Evolutionary conservation across 2,888 invertebrate genomes (phyloP), one percentile per base, ranked within the genome.

Genomic region (Oscheius sp.): DNA sequence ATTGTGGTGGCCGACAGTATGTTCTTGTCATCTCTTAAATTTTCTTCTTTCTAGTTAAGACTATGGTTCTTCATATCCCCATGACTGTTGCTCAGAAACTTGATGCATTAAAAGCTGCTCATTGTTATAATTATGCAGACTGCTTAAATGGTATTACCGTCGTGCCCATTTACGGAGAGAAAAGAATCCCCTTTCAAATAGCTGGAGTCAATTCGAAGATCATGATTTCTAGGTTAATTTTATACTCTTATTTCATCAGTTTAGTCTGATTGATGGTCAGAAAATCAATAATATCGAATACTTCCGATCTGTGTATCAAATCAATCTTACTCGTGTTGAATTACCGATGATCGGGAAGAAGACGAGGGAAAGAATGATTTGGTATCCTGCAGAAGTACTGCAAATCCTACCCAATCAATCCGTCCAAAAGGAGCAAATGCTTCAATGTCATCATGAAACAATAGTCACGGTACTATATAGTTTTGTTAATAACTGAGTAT

Each of bases 401-500:
- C 14, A 44, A 2, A 44, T 59, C 22, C 26, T 59, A n/a, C 59
- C 59, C n/a, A 44, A 59, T 30, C 44, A 59, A 41, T 41, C 59
- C 8, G 41, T 59, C 24, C 26, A 26, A 5, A 44, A 44, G 44
- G 59, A 59, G 17, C 41, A 30, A 9, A 32, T 33, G 54, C 33
- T 32, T 20, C 33, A n/a, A n/a, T 12, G 17, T 3, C 36, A 38
- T 9, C 38, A 38, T 20, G 57, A 36, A 14, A 36, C 2, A 8
- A 38, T 38, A 38, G 41, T 57, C 26, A 14, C 26, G 24, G 59
- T 59, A 44, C 8, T 26, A 17, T 17, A n/a, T 17, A 6, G 12
- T 20, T 47, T 12, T 24, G 20, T 47, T 22, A 47, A 47, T 17
- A 44, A 17, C 8, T 12, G 12, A 22, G 24, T 9, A 59, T 12